phyloP scores from a whole-genome alignment of 1,140 invertebrate species.

The Scaptomyza montana region DNA sequence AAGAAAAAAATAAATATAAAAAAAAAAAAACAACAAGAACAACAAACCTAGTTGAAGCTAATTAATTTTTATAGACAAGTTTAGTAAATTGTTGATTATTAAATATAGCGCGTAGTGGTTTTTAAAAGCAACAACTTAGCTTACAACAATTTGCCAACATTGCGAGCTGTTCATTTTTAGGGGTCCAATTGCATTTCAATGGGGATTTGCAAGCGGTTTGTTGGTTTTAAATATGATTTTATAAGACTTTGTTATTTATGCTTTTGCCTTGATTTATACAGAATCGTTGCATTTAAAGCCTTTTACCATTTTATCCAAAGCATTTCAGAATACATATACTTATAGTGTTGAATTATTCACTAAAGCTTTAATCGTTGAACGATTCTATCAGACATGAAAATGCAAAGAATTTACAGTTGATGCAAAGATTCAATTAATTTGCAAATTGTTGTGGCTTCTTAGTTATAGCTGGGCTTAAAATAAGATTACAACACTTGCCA shows the following conservation, averaged over 20 bases:
- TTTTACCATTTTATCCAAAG: conserved; percentile 3
- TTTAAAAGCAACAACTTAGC: conserved; percentile 57
- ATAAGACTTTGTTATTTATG: conserved; percentile 51
- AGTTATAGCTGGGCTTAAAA: conserved; percentile 68
- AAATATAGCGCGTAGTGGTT: conserved; percentile 73
- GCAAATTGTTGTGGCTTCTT: conserved; percentile 76
- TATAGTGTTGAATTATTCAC: conserved; percentile 41
- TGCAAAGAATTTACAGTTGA: conserved; percentile 27
- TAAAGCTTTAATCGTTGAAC: conserved; percentile 79
- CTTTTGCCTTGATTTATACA: conserved; percentile 52
- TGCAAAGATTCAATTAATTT: conserved; percentile 58
- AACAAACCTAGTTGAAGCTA: conserved; percentile 62
- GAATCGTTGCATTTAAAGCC: conserved; percentile 7
- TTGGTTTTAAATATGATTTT: background rate
- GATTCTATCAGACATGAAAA: conserved; percentile 34
- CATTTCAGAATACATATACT: background rate
- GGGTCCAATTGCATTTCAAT: conserved; percentile 10
- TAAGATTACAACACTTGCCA: conserved; percentile 26
- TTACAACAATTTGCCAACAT: conserved; percentile 32
- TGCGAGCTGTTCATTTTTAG: conserved; percentile 16
- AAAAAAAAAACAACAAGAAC: background rate
- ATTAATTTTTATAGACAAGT: conserved; percentile 73
- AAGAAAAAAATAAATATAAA: background rate
- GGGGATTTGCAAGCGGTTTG: conserved; percentile 1
- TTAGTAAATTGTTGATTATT: conserved; percentile 81